A percentile compares a stretch with the other conserved stretches of the same genome.
Conservation (phyloP, 1,140 invertebrate species). For the Ceratosolen fusciceps region DNA sequence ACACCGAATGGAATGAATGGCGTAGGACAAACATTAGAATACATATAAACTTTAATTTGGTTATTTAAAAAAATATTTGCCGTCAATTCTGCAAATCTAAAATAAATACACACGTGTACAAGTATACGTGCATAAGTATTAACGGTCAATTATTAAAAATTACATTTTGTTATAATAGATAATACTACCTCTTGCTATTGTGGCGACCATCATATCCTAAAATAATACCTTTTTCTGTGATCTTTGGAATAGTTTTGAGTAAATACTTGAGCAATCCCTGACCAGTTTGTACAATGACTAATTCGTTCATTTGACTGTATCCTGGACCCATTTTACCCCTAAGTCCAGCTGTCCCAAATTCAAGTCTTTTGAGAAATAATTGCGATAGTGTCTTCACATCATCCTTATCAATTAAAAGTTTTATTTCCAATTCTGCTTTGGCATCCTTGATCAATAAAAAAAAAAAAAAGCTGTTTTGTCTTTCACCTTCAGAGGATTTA, state of each 20-base stretch:
- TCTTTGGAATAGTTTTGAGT: constrained; percentile 71
- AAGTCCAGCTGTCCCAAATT: constrained; percentile 93
- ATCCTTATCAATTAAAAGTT: constrained; percentile 68
- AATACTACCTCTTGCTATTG: constrained; percentile 86
- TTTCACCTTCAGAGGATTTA: too few species aligned
- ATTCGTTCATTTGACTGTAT: constrained; percentile 95
- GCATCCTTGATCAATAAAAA: constrained; percentile 68
- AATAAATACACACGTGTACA: constrained; percentile 46
- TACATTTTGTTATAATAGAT: constrained; percentile 8
- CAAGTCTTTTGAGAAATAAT: constrained; percentile 78
- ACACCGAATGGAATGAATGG: constrained; percentile 93
- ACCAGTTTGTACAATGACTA: constrained; percentile 96
- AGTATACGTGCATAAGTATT: constrained; percentile 19
- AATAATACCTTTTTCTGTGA: constrained; percentile 81
- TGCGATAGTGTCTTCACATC: constrained; percentile 72
- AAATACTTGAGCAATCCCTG: constrained; percentile 93
- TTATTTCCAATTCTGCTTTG: constrained; percentile 70
- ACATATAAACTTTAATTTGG: constrained; percentile 88
- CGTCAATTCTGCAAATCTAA: constrained; percentile 92
- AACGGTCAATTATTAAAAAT: not conserved
- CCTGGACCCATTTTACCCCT: constrained; percentile 93
- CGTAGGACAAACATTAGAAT: constrained; percentile 87
- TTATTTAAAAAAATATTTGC: constrained; percentile 85
- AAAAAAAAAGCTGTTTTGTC: too few species aligned
- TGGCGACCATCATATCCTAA: constrained; percentile 96